Evolutionary conservation across 2,888 invertebrate genomes (phyloP).

Genomic region (Dendrolimus pini): DNA sequence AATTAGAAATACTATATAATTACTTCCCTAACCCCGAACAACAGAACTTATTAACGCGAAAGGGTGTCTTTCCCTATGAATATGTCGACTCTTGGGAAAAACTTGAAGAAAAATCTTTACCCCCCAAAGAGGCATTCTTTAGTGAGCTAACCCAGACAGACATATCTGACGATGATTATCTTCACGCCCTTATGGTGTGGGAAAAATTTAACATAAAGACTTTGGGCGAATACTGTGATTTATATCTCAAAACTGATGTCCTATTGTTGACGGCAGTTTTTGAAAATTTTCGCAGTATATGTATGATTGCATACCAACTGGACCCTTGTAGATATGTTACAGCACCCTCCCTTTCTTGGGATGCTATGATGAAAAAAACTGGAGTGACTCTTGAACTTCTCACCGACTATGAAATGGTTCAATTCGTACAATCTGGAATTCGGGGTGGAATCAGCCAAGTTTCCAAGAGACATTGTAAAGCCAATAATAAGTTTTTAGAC

Average conservation of each 20-base stretch:
- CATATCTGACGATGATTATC: constrained; percentile 17
- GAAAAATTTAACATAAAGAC: constrained; percentile 17
- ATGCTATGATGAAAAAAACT: constrained; percentile 19
- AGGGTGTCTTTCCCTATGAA: constrained; percentile 22
- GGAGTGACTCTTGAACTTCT: constrained; percentile 15
- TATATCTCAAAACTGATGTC: constrained; percentile 30
- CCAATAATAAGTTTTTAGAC: constrained; percentile 30
- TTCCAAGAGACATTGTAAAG: constrained; percentile 22
- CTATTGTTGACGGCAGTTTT: constrained; percentile 29
- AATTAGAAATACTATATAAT: constrained; percentile 4
- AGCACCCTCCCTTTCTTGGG: constrained; percentile 18
- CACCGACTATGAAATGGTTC: constrained; percentile 15
- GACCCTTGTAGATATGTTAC: constrained; percentile 3
- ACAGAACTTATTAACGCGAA: constrained; percentile 7
- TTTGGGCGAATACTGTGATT: constrained; percentile 26
- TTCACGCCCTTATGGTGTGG: constrained; percentile 23
- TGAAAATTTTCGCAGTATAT: constrained; percentile 31
- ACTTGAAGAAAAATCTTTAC: constrained; percentile 12
- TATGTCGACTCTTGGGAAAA: constrained; percentile 14
- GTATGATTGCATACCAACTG: constrained; percentile 18
- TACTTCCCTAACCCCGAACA: constrained; percentile 1
- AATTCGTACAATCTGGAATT: constrained; percentile 14
- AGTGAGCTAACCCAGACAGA: constrained; percentile 7
- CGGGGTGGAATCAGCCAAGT: constrained; percentile 16
- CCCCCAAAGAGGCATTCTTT: constrained; percentile 13